phyloP scores from a whole-genome alignment of 2,888 invertebrate genomes.

The Galeopsomyia nigrocyanea region DNA sequence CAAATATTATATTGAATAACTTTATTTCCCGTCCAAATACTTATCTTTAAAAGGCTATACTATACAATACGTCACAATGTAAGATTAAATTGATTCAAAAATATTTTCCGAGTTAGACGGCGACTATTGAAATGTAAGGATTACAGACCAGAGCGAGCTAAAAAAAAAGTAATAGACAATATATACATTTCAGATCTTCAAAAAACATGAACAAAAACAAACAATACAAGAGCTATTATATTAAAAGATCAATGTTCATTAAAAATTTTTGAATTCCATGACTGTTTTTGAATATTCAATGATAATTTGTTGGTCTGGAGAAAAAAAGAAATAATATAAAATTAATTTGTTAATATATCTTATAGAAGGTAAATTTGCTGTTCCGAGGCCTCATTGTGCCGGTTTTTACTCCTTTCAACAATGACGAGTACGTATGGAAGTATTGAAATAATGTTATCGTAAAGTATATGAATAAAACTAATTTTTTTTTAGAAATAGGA shows the following conservation, averaged over 20 bases:
- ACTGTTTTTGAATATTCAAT: not conserved
- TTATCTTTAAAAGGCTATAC: no score
- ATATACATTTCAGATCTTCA: no score
- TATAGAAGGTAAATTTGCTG: constrained; percentile 57
- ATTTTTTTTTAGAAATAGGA: constrained; percentile 42
- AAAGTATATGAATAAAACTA: not conserved
- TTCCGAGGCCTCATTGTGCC: constrained; percentile 79
- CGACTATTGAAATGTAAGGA: no score
- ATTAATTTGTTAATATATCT: constrained; percentile 33
- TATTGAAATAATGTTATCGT: not conserved
- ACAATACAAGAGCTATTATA: not conserved
- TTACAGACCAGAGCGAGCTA: no score
- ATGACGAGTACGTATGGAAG: constrained; percentile 69
- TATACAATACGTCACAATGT: no score
- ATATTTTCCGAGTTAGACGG: no score
- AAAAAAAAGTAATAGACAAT: no score
- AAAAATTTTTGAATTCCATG: no score
- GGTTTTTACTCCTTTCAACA: constrained; percentile 78
- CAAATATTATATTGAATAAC: no score
- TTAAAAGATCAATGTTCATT: no score
- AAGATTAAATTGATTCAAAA: no score
- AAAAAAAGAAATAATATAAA: not conserved
- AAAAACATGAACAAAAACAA: not conserved
- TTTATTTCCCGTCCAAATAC: no score
- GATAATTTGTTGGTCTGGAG: not conserved